Conservation (phyloP, 2,797 vertebrate species). For the Trichosurus vulpecula region DNA sequence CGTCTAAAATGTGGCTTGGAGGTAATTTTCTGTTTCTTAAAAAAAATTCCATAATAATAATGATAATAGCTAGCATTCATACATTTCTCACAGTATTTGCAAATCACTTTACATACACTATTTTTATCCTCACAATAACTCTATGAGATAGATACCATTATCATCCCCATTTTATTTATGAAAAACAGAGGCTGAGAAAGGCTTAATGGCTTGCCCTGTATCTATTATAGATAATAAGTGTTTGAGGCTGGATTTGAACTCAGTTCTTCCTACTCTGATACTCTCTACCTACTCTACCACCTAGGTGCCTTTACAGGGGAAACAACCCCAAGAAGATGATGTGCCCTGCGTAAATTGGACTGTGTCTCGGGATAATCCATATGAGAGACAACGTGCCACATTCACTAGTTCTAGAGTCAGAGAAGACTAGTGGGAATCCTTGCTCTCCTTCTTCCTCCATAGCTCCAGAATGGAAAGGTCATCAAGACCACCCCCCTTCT, state of each 20-base stretch:
- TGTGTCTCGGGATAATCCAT: neutral
- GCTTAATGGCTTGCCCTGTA: neutral
- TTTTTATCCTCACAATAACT: neutral
- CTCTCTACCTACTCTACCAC: neutral
- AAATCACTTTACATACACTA: neutral
- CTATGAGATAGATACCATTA: neutral
- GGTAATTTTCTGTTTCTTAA: neutral
- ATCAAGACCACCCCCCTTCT: neutral
- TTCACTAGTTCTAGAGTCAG: neutral
- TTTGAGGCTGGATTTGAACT: neutral
- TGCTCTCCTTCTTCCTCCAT: neutral
- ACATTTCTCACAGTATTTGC: neutral
- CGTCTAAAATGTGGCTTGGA: neutral
- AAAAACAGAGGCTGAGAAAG: neutral
- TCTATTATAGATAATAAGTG: neutral
- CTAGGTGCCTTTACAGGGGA: neutral
- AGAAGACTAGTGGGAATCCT: neutral
- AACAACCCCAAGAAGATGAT: neutral
- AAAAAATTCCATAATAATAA: neutral
- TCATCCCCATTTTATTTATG: neutral
- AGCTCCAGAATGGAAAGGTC: neutral
- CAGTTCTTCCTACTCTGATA: neutral
- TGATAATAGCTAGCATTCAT: neutral
- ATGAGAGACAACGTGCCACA: neutral
- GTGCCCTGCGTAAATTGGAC: neutral